Evolutionary conservation across 2,888 invertebrate species (phyloP).

Genomic region (Ganaspis brasiliensis): DNA sequence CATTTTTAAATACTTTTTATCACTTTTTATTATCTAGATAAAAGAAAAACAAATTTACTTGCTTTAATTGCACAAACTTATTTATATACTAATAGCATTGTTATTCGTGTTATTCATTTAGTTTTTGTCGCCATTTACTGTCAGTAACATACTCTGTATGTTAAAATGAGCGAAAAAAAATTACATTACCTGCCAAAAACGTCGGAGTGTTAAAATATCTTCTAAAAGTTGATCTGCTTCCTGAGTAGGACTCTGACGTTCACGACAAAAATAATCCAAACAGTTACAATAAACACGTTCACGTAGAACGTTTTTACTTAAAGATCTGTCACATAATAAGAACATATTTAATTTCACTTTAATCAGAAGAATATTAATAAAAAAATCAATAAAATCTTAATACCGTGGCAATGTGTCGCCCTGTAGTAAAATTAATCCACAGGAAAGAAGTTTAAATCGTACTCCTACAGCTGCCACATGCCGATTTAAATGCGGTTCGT

Average conservation of each 20-base stretch:
- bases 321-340: constrained; percentile 84
- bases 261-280: constrained; percentile 96
- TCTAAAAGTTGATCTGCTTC: constrained; percentile 89
- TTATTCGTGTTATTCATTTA: neutral
- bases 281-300: constrained; percentile 97
- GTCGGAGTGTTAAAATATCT: constrained; percentile 93
- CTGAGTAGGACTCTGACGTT: constrained; percentile 94
- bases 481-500: constrained; percentile 88
- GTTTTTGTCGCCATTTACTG: too few species aligned
- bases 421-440: constrained; percentile 96
- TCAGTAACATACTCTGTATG: too few species aligned
- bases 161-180: too few species aligned
- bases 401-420: constrained; percentile 91
- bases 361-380: neutral
- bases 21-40: constrained; percentile 89
- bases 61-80: too few species aligned
- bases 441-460: constrained; percentile 93
- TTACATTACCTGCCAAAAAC: constrained; percentile 97
- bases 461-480: constrained; percentile 96
- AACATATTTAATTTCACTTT: neutral
- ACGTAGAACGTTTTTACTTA: constrained; percentile 95
- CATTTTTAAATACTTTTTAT: constrained; percentile 94
- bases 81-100: too few species aligned
- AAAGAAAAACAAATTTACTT: neutral
- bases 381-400: neutral